Percentiles rank a stretch among this genome's conserved stretches.
phyloP scores from a whole-genome alignment of 2,797 vertebrate genomes.

The Melanogrammus aeglefinus region DNA sequence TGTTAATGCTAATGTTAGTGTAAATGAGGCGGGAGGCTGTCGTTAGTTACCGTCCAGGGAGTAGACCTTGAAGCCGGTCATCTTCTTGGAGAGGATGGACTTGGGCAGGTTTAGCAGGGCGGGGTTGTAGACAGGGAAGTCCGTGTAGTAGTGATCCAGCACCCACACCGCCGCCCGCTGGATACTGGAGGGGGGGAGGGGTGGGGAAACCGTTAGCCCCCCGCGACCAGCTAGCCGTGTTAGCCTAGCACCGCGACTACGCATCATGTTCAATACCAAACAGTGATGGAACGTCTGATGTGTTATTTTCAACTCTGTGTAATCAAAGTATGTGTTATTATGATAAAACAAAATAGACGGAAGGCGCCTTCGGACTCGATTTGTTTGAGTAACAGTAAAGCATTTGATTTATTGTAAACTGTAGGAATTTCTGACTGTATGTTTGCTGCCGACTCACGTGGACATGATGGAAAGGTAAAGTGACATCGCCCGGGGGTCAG shows the following conservation, averaged over 20 bases:
- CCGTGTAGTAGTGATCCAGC: constrained; percentile 92
- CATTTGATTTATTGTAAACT: neutral
- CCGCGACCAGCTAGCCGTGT: neutral
- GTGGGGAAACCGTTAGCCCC: neutral
- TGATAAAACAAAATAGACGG: neutral
- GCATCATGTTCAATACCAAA: neutral
- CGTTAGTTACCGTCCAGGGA: constrained; percentile 70
- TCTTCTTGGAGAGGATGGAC: constrained; percentile 91
- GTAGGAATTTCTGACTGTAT: neutral
- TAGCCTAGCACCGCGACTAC: neutral
- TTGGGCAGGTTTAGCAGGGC: constrained; percentile 92
- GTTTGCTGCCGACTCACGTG: neutral
- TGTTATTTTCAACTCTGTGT: neutral
- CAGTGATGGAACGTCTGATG: neutral
- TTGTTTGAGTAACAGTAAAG: neutral
- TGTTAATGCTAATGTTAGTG: no score
- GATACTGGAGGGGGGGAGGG: constrained; percentile 71
- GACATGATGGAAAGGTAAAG: no score
- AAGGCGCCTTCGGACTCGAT: neutral
- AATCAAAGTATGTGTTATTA: neutral
- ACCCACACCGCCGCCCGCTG: constrained; percentile 90
- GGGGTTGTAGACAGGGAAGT: constrained; percentile 92
- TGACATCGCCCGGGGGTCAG: neutral
- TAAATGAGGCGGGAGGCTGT: neutral
- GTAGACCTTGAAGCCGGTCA: constrained; percentile 94